Conservation (phyloP, 2,113 vertebrate species). For the Eonycteris spelaea region DNA sequence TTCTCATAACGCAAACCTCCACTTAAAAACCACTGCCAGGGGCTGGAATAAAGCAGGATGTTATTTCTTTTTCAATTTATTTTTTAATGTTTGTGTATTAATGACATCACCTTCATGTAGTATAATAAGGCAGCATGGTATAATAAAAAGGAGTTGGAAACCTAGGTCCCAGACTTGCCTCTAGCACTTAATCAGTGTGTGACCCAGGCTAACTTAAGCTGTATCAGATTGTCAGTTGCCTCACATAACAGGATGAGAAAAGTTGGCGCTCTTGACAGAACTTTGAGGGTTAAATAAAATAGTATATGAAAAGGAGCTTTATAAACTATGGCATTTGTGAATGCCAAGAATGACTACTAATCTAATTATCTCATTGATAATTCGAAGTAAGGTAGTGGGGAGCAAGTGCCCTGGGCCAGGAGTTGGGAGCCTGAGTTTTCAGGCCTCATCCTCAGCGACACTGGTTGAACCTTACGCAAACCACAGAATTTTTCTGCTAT, state of each 20-base stretch:
- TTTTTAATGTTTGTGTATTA: constrained; percentile 65
- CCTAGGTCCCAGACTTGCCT: not conserved
- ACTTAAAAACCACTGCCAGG: constrained; percentile 61
- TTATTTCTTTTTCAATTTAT: constrained; percentile 66
- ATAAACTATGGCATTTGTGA: not conserved
- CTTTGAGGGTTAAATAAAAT: constrained; percentile 10
- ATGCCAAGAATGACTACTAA: not conserved
- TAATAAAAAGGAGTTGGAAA: constrained; percentile 47
- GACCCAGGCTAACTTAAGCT: not conserved
- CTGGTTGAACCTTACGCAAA: not conserved
- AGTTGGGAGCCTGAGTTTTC: not conserved
- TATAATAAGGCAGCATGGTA: constrained; percentile 37
- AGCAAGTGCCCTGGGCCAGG: not conserved
- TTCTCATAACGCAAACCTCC: constrained; percentile 53
- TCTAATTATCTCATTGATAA: not conserved
- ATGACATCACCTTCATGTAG: constrained; percentile 54
- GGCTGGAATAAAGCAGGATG: constrained; percentile 41
- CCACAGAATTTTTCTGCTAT: not conserved
- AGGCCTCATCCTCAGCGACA: not conserved
- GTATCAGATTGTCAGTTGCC: not conserved
- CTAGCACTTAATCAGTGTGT: not conserved
- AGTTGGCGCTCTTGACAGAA: not conserved
- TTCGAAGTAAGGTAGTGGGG: not conserved
- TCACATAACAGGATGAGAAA: not conserved
- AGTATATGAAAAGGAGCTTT: not conserved